Percentiles rank a stretch among this genome's conserved stretches.
Conservation (phyloP, 2,797 vertebrate genomes). For the Chaetodon trifasciatus region DNA sequence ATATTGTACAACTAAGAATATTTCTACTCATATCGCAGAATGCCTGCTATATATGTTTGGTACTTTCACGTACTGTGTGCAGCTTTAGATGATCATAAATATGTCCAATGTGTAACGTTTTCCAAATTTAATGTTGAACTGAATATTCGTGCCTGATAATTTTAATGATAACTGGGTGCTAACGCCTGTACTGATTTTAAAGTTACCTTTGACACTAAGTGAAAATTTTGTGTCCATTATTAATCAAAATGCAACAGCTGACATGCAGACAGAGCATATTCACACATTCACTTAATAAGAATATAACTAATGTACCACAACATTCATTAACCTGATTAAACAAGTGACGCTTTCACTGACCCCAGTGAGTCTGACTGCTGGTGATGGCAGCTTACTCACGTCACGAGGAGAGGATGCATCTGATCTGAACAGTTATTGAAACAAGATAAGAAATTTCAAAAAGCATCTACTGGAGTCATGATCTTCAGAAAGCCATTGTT, state of each 20-base stretch:
- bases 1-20: too few species aligned
- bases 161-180: too few species aligned
- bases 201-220: too few species aligned
- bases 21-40: too few species aligned
- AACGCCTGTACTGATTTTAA: too few species aligned
- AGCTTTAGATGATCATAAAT: too few species aligned
- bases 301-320: too few species aligned
- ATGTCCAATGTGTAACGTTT: too few species aligned
- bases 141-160: too few species aligned
- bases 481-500: not conserved
- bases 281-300: not conserved
- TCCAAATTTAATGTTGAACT: too few species aligned
- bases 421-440: not conserved
- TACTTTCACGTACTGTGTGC: too few species aligned
- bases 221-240: not conserved
- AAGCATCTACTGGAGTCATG: not conserved
- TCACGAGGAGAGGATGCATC: not conserved
- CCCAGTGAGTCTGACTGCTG: not conserved
- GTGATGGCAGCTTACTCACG: not conserved
- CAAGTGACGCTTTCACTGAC: not conserved
- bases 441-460: not conserved
- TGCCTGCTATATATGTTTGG: too few species aligned
- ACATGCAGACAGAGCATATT: not conserved
- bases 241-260: not conserved
- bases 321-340: not conserved